A percentile compares a stretch with the other conserved stretches of the same genome.
Evolutionary conservation across 2,888 invertebrate genomes (phyloP).

Genomic region (Emmelina monodactyla): DNA sequence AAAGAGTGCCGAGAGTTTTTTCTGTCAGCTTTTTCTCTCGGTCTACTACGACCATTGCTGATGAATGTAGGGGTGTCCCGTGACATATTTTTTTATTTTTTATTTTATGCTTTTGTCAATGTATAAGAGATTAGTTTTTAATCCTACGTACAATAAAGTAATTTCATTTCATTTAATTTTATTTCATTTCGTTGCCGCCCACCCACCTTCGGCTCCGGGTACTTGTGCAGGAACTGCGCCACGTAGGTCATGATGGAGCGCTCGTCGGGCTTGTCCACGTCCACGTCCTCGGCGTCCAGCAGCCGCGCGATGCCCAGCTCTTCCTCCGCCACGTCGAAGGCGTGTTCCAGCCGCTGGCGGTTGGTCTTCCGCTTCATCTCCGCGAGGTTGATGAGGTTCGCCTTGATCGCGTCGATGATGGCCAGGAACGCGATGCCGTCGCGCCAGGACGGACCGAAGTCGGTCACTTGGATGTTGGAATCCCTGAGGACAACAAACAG

Average conservation of each 20-base stretch:
- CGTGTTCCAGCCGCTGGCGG: constrained; percentile 85
- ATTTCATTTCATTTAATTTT: no score
- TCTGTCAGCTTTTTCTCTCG: no score
- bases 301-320: constrained; percentile 91
- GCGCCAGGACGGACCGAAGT: constrained; percentile 96
- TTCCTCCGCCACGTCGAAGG: constrained; percentile 91
- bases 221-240: constrained; percentile 96
- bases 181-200: no score
- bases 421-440: constrained; percentile 96
- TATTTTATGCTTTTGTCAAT: no score
- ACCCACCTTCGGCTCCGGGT: constrained; percentile 81
- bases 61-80: no score
- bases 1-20: no score
- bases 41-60: no score
- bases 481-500: constrained; percentile 78
- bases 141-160: no score
- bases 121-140: no score
- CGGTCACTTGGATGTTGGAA: constrained; percentile 86
- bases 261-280: constrained; percentile 95
- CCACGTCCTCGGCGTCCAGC: constrained; percentile 94
- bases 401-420: constrained; percentile 93
- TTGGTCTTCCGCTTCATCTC: constrained; percentile 79
- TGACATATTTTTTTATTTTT: no score
- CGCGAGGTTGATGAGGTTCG: constrained; percentile 88
- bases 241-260: constrained; percentile 99